phyloP scores from a whole-genome alignment of 2,888 invertebrate genomes.

The Seira sanloemensis region DNA sequence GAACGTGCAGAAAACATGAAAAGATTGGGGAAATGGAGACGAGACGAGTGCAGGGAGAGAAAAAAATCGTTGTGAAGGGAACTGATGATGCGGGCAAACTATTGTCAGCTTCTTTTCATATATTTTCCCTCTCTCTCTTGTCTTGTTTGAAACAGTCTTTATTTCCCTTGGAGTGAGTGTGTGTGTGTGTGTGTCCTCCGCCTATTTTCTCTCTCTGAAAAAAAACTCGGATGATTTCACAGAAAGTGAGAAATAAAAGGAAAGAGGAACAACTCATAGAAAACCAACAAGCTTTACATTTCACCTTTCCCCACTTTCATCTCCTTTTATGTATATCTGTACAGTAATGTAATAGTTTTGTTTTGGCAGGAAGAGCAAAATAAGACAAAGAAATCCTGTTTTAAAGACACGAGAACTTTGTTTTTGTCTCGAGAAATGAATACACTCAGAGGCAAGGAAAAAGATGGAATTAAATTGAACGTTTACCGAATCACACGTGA shows the following conservation, averaged over 20 bases:
- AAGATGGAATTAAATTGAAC: conserved; percentile 4
- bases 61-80: conserved; percentile 49
- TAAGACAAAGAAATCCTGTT: conserved; percentile 32
- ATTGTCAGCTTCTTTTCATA: conserved; percentile 37
- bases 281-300: conserved; percentile 51
- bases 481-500: conserved; percentile 22
- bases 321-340: conserved; percentile 21
- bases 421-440: neutral
- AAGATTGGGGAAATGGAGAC: conserved; percentile 33
- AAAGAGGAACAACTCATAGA: conserved; percentile 13
- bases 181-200: no score
- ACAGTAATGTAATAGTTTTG: conserved; percentile 9
- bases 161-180: conserved; percentile 19
- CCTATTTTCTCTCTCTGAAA: no score
- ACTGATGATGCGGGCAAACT: conserved; percentile 44
- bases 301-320: conserved; percentile 33
- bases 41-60: conserved; percentile 37
- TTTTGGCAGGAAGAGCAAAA: conserved; percentile 31
- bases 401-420: neutral
- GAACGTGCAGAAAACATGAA: conserved; percentile 28
- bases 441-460: conserved; percentile 27
- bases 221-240: conserved; percentile 15
- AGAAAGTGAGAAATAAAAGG: conserved; percentile 19
- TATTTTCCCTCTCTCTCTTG: conserved; percentile 24
- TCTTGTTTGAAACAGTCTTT: conserved; percentile 13